These are phyloP conservation scores for Dicranocentrus wangi DNA, from an alignment of 2,888 invertebrate species.

Conservation along the genomic window DNA sequence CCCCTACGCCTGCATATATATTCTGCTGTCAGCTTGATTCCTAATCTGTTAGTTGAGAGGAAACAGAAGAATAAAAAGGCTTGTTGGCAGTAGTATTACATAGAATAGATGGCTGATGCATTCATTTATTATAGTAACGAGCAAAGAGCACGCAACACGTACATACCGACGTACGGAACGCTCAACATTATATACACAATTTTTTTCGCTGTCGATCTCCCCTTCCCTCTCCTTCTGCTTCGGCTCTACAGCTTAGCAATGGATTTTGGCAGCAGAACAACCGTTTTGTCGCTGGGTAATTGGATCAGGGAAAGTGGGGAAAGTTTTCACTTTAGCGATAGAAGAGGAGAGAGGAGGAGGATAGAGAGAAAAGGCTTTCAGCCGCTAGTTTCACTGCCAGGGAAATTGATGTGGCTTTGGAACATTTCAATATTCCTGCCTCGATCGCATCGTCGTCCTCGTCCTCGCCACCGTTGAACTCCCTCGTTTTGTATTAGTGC, in stretches of 20 bases:
- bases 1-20: background rate
- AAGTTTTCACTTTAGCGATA: constrained; percentile 59
- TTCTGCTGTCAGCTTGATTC: constrained; percentile 49
- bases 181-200: too few species aligned
- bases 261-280: constrained; percentile 59
- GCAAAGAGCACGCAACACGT: background rate
- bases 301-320: constrained; percentile 66
- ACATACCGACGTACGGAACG: background rate
- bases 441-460: background rate
- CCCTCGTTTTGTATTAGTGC: too few species aligned
- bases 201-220: background rate
- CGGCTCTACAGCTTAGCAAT: constrained; percentile 49
- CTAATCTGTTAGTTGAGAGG: constrained; percentile 38
- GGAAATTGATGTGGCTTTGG: constrained; percentile 55
- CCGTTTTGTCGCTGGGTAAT: constrained; percentile 64
- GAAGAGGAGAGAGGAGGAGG: too few species aligned
- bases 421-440: constrained; percentile 46
- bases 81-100: background rate
- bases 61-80: background rate
- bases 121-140: constrained; percentile 1
- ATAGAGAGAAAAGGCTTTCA: constrained; percentile 52
- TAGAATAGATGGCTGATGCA: background rate
- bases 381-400: constrained; percentile 33
- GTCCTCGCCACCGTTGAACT: too few species aligned
- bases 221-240: constrained; percentile 35